Conservation (phyloP, 2,888 invertebrate genomes). For the Phengaris alcon region DNA sequence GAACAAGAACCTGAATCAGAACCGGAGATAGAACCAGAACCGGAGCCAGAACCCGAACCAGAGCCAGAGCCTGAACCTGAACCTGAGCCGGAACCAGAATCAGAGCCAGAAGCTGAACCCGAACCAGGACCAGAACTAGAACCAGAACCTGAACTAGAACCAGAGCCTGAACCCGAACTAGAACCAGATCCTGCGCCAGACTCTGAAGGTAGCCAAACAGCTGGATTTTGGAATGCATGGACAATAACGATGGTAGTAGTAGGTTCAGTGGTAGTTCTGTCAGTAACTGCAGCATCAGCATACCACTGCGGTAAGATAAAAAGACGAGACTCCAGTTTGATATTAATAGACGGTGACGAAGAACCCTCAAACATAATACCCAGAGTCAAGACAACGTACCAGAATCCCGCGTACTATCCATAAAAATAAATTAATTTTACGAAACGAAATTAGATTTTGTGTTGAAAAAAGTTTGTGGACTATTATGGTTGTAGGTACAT, state of each 20-base stretch:
- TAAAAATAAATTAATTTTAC: neutral
- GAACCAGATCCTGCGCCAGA: slow-evolving; percentile 49
- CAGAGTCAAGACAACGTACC: slow-evolving; percentile 33
- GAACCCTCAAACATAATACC: slow-evolving; percentile 42
- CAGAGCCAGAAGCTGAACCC: slow-evolving; percentile 36
- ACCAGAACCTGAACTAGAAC: slow-evolving; percentile 58
- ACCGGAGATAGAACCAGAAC: slow-evolving; percentile 60
- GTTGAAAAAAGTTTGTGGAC: too few relatives aligned
- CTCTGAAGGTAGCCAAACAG: slow-evolving; percentile 41
- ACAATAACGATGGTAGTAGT: slow-evolving; percentile 44
- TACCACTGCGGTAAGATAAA: slow-evolving; percentile 45
- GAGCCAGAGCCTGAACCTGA: slow-evolving; percentile 49
- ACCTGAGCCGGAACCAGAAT: slow-evolving; percentile 60
- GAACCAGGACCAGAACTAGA: slow-evolving; percentile 48
- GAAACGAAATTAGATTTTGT: too few relatives aligned
- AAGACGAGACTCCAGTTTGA: slow-evolving; percentile 30
- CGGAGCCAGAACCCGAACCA: slow-evolving; percentile 46
- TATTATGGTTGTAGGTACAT: too few relatives aligned
- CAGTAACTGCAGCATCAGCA: slow-evolving; percentile 40
- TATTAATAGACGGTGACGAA: slow-evolving; percentile 35
- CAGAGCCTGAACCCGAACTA: slow-evolving; percentile 53
- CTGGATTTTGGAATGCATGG: slow-evolving; percentile 43
- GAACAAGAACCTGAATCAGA: slow-evolving; percentile 57
- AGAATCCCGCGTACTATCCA: slow-evolving; percentile 24
- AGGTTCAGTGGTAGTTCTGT: slow-evolving; percentile 38